Base-by-base conservation (phyloP, 53 echinoderm and acorn worm species). In the Hippasteria phrygiana region DNA sequence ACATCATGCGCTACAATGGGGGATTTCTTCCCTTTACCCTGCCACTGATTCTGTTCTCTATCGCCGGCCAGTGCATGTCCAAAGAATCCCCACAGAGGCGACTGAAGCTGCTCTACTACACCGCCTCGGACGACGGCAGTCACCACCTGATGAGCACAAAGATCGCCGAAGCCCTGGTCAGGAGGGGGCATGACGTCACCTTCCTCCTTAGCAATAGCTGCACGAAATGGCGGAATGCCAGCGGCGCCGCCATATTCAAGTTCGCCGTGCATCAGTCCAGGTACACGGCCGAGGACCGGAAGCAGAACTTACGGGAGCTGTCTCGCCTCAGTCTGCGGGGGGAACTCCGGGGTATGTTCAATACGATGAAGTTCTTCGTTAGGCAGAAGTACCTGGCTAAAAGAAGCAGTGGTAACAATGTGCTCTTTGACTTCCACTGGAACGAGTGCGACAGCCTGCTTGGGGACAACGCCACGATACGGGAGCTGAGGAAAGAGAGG, bases 191-290 rank as follows among this genome's bases (percentile, higher is more conserved):
- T 53, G 71, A 85, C 35, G 85, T 85, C 51, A 85, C 85, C 38
- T 85, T 85, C 53, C 85, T 85, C n/a, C 85, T 85, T 4, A 85
- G 85, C 53, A 50, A 51, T 38, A 85, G 85, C 70, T 85, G 53
- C 53, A 85, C 85, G n/a, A 85, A 70, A 51, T 85, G 85, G 85
- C 22, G 47, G 71, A 70, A 85, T 71, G 53, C 71, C 85, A 69
- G 71, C 53, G 85, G 51, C 11, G 85, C 85, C 50, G 36, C 28
- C 65, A 6, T 70, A 71, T 85, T 85, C 37, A 38, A 36, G 22
- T 85, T 85, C 48, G 37, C 37, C 37, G 85, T 85, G 50, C 53
- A 70, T 39, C 51, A 18, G 36, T 85, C 85, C 1, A 46, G 1
- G 70, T 85, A 69, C 70, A 85, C 85, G 8, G 33, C 18, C 13